phyloP scores from a whole-genome alignment of 2,888 invertebrate genomes.

The Cyclophora punctaria region DNA sequence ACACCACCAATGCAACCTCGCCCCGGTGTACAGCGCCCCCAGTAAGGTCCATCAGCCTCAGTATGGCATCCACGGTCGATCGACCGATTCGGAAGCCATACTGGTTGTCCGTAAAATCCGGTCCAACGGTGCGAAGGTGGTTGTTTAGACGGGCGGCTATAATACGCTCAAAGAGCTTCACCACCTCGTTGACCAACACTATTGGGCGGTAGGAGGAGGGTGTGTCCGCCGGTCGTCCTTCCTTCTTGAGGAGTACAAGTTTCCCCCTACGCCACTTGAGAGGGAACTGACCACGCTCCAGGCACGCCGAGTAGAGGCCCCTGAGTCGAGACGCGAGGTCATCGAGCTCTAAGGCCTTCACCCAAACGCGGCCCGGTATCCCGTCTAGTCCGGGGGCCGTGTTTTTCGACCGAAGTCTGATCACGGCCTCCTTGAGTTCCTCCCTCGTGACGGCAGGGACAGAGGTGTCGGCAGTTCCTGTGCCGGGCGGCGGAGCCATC shows the following conservation, averaged over 20 bases:
- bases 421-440: neutral
- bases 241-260: neutral
- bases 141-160: conserved; percentile 1
- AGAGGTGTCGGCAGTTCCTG: too few species aligned
- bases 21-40: too few species aligned
- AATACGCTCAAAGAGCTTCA: neutral
- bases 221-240: neutral
- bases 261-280: neutral
- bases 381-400: neutral
- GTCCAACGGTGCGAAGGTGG: conserved; percentile 7
- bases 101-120: conserved; percentile 5
- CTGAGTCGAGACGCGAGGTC: neutral
- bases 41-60: neutral
- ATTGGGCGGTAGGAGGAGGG: neutral
- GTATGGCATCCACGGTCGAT: conserved; percentile 6
- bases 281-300: neutral
- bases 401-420: neutral
- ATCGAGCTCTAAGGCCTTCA: neutral
- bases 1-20: too few species aligned
- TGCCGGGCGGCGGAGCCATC: too few species aligned
- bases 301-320: neutral
- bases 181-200: neutral
- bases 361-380: neutral
- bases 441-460: too few species aligned
- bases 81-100: conserved; percentile 7